These are phyloP conservation scores for Ricordea florida DNA, from an alignment of 92 coral and sea anemone genomes.

Conservation along the genomic window DNA sequence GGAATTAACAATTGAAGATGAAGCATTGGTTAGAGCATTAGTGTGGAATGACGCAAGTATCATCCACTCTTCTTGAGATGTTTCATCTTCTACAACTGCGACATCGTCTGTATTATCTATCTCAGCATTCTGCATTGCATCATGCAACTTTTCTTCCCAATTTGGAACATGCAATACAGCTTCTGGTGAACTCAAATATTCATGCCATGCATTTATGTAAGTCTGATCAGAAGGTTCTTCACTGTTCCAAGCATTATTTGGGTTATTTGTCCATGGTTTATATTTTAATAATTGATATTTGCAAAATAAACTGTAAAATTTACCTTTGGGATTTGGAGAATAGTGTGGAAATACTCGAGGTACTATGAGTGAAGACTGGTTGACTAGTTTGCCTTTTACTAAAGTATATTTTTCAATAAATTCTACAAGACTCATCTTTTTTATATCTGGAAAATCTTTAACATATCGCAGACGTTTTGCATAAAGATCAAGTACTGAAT, in stretches of 20 bases:
- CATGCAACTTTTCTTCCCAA: constrained; percentile 33
- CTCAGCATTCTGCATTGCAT: constrained; percentile 17
- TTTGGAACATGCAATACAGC: constrained; percentile 41
- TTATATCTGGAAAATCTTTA: constrained; percentile 39
- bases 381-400: constrained; percentile 46
- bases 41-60: constrained; percentile 28
- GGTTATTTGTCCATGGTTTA: constrained; percentile 62
- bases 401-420: constrained; percentile 24
- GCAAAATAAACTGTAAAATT: constrained; percentile 33
- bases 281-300: constrained; percentile 53
- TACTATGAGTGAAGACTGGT: constrained; percentile 39
- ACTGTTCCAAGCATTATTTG: constrained; percentile 51
- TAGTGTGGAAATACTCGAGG: constrained; percentile 43
- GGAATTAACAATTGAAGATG: constrained; percentile 11
- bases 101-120: constrained; percentile 23
- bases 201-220: constrained; percentile 34
- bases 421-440: constrained; percentile 13
- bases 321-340: constrained; percentile 57
- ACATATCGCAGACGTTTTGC: constrained; percentile 22
- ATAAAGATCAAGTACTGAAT: constrained; percentile 51
- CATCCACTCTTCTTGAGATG: constrained; percentile 63
- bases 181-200: constrained; percentile 25
- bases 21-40: background rate
- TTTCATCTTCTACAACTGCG: constrained; percentile 1
- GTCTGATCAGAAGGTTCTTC: constrained; percentile 36